Evolutionary conservation across 2,888 invertebrate genomes (phyloP).

Genomic region (Pheosia gnoma): DNA sequence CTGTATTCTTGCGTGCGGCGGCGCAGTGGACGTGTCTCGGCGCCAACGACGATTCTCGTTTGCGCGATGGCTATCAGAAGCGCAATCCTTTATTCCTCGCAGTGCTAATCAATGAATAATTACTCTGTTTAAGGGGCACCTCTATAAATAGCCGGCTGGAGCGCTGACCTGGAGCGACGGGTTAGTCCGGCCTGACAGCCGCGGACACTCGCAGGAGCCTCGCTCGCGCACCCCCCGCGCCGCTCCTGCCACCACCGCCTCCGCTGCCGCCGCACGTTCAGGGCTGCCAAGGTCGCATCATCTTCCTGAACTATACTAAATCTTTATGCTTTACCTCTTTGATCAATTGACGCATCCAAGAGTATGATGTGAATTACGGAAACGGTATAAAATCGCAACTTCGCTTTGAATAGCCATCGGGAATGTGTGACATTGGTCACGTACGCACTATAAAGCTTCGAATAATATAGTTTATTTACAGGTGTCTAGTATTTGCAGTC

Average conservation of each 20-base stretch:
- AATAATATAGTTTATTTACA: slow-evolving; percentile 25
- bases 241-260: slow-evolving; percentile 34
- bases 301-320: neutral
- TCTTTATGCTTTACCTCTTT: neutral
- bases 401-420: neutral
- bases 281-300: slow-evolving; percentile 30
- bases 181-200: slow-evolving; percentile 82
- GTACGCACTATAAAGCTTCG: neutral
- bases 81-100: slow-evolving; percentile 83
- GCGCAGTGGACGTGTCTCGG: slow-evolving; percentile 55
- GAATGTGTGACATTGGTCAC: neutral
- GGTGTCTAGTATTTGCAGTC: slow-evolving; percentile 25
- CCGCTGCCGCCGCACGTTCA: slow-evolving; percentile 25
- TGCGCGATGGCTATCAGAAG: slow-evolving; percentile 82
- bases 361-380: neutral
- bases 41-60: slow-evolving; percentile 80
- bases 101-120: slow-evolving; percentile 85
- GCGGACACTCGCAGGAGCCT: slow-evolving; percentile 77
- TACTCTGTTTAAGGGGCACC: slow-evolving; percentile 84
- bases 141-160: slow-evolving; percentile 84
- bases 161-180: slow-evolving; percentile 84
- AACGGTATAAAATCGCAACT: neutral
- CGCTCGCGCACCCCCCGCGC: slow-evolving; percentile 49
- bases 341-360: neutral
- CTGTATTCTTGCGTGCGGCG: slow-evolving; percentile 39